These are phyloP conservation scores for Carassius gibelio DNA, from an alignment of 2,113 vertebrate genomes.

Conservation along the genomic window DNA sequence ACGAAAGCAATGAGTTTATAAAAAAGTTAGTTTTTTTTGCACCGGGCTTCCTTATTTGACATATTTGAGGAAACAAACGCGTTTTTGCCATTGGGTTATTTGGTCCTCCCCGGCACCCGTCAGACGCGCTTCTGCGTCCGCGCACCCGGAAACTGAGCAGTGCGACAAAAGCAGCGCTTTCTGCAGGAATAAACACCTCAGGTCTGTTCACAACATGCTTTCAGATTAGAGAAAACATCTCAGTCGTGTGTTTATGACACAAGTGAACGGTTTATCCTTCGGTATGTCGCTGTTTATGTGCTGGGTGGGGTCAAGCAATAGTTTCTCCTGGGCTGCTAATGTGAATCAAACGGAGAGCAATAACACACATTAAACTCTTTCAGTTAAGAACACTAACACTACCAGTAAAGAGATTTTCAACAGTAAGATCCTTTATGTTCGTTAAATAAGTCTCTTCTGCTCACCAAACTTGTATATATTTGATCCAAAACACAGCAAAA, in stretches of 20 bases:
- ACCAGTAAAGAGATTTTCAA: no score
- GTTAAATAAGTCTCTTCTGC: no score
- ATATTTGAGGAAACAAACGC: not conserved
- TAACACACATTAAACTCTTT: not conserved
- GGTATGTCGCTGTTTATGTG: not conserved
- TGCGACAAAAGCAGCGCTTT: conserved; percentile 50
- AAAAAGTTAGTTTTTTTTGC: no score
- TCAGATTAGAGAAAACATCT: not conserved
- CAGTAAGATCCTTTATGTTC: no score
- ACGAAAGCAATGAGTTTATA: no score
- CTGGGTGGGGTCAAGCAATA: not conserved
- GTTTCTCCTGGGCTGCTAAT: not conserved
- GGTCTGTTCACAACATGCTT: conserved; percentile 4
- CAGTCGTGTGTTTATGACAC: not conserved
- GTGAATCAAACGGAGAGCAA: not conserved
- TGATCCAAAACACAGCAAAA: no score
- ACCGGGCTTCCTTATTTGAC: no score
- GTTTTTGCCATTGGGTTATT: not conserved
- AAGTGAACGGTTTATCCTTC: not conserved
- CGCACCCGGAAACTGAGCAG: conserved; percentile 38
- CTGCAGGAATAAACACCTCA: conserved; percentile 13
- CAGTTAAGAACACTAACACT: no score
- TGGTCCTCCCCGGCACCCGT: conserved; percentile 42
- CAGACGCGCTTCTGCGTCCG: not conserved
- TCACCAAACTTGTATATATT: no score